phyloP scores from a whole-genome alignment of 1,140 invertebrate genomes.

The Hypothenemus hampei region DNA sequence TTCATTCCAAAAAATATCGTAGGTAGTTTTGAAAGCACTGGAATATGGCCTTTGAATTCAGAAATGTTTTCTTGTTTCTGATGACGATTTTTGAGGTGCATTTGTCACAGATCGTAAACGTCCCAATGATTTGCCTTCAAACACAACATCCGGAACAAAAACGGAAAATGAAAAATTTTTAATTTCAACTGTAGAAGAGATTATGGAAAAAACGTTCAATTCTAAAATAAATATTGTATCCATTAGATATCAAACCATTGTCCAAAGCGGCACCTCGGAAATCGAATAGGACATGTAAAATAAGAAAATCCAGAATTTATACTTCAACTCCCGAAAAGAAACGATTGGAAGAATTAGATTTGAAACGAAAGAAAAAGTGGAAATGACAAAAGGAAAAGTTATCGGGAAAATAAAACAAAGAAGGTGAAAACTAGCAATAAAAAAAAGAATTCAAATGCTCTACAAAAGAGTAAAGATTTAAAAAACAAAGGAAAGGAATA shows the following conservation, averaged over 20 bases:
- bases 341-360: constrained; percentile 24
- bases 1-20: constrained; percentile 32
- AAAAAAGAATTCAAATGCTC: neutral
- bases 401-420: constrained; percentile 5
- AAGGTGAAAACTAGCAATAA: constrained; percentile 9
- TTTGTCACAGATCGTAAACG: constrained; percentile 8
- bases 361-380: constrained; percentile 8
- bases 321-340: constrained; percentile 28
- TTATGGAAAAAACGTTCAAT: constrained; percentile 10
- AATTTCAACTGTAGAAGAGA: no score
- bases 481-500: neutral
- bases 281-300: constrained; percentile 7
- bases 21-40: constrained; percentile 22
- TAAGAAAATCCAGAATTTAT: constrained; percentile 27
- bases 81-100: constrained; percentile 6
- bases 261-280: constrained; percentile 10
- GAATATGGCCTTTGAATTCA: constrained; percentile 25
- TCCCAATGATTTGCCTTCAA: constrained; percentile 4
- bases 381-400: constrained; percentile 17
- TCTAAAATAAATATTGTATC: constrained; percentile 21
- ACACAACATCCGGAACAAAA: neutral
- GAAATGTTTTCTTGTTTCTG: constrained; percentile 18
- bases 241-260: constrained; percentile 5
- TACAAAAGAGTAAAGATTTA: neutral
- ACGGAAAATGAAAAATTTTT: neutral